A percentile compares a stretch with the other conserved stretches of the same genome.
Conservation (phyloP, 2,797 vertebrate species). For the Selene dorsalis region DNA sequence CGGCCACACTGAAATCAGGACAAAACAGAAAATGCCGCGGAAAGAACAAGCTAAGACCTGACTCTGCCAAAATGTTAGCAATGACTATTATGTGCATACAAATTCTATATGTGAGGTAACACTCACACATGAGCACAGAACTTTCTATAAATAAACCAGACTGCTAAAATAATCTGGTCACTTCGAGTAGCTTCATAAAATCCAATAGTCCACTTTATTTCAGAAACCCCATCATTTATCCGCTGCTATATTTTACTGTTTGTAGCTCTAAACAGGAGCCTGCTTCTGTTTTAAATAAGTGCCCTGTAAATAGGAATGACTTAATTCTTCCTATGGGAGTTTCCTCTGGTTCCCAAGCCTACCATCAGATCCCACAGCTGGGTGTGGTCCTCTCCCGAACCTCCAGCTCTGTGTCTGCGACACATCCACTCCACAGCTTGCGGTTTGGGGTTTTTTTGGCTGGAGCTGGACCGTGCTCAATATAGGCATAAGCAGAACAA, state of each 20-base stretch:
- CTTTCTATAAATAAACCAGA: constrained; percentile 34
- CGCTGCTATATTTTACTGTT: constrained; percentile 20
- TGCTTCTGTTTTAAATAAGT: constrained; percentile 36
- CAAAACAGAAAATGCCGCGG: neutral
- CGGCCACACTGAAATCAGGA: fast-evolving
- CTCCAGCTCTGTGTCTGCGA: constrained; percentile 30
- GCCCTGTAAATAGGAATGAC: constrained; percentile 61
- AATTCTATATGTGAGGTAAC: too few relatives aligned
- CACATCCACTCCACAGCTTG: constrained; percentile 39
- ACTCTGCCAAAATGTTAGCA: neutral
- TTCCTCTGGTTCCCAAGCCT: constrained; percentile 50
- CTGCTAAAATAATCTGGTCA: constrained; percentile 26
- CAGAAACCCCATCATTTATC: constrained; percentile 4
- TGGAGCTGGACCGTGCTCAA: constrained; percentile 30
- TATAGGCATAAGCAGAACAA: constrained; percentile 52
- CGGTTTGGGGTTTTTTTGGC: constrained; percentile 51
- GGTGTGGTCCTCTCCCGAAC: constrained; percentile 65
- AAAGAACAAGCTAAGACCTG: neutral
- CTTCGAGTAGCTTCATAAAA: constrained; percentile 23
- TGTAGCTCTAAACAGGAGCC: constrained; percentile 17
- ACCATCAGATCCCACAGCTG: constrained; percentile 48
- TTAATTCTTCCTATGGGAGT: constrained; percentile 73
- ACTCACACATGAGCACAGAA: neutral
- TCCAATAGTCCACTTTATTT: constrained; percentile 10
- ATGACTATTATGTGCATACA: neutral